Base-by-base conservation (phyloP, 92 coral and sea anemone species). In the Porites divaricata region DNA sequence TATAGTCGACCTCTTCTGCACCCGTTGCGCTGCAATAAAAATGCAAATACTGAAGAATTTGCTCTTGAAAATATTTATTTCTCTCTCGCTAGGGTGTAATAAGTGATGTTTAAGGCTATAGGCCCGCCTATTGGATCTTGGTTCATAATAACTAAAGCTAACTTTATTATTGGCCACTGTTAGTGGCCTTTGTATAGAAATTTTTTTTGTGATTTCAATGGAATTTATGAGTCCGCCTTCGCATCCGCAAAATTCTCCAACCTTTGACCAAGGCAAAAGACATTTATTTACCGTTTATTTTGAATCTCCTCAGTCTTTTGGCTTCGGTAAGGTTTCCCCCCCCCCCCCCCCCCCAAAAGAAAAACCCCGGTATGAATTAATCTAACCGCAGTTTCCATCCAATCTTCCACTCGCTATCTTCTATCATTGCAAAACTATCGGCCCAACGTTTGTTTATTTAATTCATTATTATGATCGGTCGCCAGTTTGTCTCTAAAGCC, bases 11-110 rank as follows among this genome's bases (percentile, higher is more conserved):
- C 58, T 45, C 70, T 35, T 35, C 45, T 41, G 4, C 45, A 75
- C 81, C 75, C 82, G 82, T 67, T 66, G 81, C 35, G 88, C 58
- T 67, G 76, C 71, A 75, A 84, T 84, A 76, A 84, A 84, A 81
- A 91, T 91, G 95, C 95, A 91, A 88, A 91, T 91, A 85, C 88
- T 74, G 84, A 91, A 88, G 86, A 89, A 79, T 70, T 88, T 84
- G 88, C 89, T 88, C 83, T 85, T 74, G 85, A 85, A 90, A 91
- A 91, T 91, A 91, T 91, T 91, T 91, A 91, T 91, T 85, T 77
- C 75, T 62, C 25, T 76, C 89, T 81, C 95, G 79, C 86, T 76
- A 80, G 95, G 95, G 95, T 83, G 95, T 87, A 85, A 81, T 79
- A 85, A 85, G 89, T 77, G 92, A 83, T 80, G 90, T 85, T 78